Percentiles rank a stretch among this genome's conserved stretches.
Evolutionary conservation across 2,113 vertebrate genomes (phyloP).

Genomic region (Nyctereutes procyonoides): DNA sequence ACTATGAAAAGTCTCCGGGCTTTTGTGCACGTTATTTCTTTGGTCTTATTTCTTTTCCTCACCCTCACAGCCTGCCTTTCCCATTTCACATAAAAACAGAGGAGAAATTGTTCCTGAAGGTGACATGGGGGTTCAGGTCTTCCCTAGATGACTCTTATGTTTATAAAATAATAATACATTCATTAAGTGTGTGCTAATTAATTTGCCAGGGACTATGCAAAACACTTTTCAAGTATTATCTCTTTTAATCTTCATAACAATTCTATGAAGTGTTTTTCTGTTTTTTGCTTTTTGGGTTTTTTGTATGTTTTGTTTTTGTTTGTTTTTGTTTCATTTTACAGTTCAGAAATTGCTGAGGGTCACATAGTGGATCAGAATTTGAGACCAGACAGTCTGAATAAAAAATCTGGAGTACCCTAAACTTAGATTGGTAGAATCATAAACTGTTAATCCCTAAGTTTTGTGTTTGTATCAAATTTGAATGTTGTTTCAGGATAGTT

Average conservation of each 20-base stretch:
- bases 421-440: neutral
- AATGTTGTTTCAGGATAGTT: neutral
- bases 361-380: neutral
- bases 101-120: neutral
- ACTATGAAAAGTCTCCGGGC: neutral
- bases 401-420: neutral
- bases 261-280: neutral
- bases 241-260: slow-evolving; percentile 27
- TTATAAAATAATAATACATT: slow-evolving; percentile 13
- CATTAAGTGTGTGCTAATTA: neutral
- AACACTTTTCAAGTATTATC: neutral
- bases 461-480: neutral
- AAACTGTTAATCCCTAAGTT: slow-evolving; percentile 7
- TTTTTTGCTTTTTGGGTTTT: neutral
- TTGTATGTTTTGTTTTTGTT: neutral
- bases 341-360: neutral
- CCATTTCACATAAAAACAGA: slow-evolving; percentile 19
- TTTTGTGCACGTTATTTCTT: neutral
- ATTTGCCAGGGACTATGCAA: neutral
- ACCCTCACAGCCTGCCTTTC: neutral
- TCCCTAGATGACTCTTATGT: neutral
- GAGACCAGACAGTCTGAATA: neutral
- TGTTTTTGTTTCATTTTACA: neutral
- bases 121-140: neutral
- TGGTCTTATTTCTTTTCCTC: neutral